Percentiles rank a stretch among this genome's conserved stretches.
These are phyloP conservation scores for Leucozona laternaria DNA, from an alignment of 2,888 invertebrate species.

Conservation along the genomic window DNA sequence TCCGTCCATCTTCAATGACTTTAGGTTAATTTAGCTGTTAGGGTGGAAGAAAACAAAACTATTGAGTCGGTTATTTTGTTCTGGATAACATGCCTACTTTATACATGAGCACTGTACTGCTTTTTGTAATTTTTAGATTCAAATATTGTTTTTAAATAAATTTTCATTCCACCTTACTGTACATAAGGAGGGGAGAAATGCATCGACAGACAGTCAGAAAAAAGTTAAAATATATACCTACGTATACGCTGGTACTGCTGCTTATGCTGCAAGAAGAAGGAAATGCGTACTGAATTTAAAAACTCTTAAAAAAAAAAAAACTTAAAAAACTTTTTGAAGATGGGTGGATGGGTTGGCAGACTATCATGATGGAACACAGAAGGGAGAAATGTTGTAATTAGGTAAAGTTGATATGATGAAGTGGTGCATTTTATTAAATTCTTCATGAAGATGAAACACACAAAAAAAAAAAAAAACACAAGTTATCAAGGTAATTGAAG, in stretches of 20 bases:
- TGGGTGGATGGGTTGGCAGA: slow-evolving; percentile 3
- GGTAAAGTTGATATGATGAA: slow-evolving; percentile 59
- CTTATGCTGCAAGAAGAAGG: slow-evolving; percentile 23
- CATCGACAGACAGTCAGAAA: slow-evolving; percentile 48
- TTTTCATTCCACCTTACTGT: slow-evolving; percentile 7
- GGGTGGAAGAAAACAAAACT: no score
- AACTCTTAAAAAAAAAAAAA: background rate
- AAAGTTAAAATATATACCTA: slow-evolving; percentile 14
- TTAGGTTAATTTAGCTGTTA: no score
- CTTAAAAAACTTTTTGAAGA: slow-evolving; percentile 33
- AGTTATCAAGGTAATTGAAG: slow-evolving; percentile 53
- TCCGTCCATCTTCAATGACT: no score
- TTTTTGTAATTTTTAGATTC: no score
- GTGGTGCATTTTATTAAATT: slow-evolving; percentile 49
- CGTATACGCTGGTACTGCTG: background rate
- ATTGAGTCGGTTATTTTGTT: no score
- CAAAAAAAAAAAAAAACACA: slow-evolving; percentile 3
- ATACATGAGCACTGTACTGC: no score
- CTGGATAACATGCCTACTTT: no score
- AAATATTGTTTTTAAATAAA: background rate
- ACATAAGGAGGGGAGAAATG: background rate
- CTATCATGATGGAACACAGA: background rate
- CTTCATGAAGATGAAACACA: slow-evolving; percentile 8
- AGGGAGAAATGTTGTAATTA: slow-evolving; percentile 56
- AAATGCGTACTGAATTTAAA: slow-evolving; percentile 65